Percentiles rank a stretch among this genome's conserved stretches.
Evolutionary conservation across 2,113 vertebrate genomes (phyloP).

Genomic region (Reinhardtius hippoglossoides): DNA sequence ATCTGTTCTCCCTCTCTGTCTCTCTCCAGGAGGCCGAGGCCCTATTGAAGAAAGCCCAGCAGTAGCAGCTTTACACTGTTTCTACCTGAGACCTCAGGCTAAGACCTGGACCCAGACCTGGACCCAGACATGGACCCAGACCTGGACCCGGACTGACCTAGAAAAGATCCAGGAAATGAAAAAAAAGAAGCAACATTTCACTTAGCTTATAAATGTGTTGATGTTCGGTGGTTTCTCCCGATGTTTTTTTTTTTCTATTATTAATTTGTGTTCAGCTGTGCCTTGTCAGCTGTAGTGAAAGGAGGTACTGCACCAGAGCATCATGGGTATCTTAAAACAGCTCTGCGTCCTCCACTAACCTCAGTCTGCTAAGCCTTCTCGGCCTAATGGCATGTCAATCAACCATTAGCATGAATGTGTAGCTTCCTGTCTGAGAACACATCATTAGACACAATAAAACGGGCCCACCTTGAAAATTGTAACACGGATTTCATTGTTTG

Average conservation of each 20-base stretch:
- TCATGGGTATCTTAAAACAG: constrained; percentile 34
- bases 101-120: constrained; percentile 12
- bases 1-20: neutral
- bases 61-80: constrained; percentile 68
- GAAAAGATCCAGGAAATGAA: constrained; percentile 32
- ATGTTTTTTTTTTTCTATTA: constrained; percentile 34
- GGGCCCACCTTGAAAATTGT: constrained; percentile 6
- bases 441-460: constrained; percentile 10
- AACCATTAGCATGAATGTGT: constrained; percentile 28
- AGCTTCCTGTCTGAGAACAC: constrained; percentile 15
- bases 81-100: constrained; percentile 52
- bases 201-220: constrained; percentile 41
- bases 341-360: constrained; percentile 53
- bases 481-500: neutral
- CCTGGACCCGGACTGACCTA: constrained; percentile 54
- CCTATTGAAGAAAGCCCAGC: constrained; percentile 76
- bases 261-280: constrained; percentile 66
- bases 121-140: constrained; percentile 29
- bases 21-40: constrained; percentile 81
- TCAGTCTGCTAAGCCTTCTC: constrained; percentile 52
- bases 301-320: constrained; percentile 56
- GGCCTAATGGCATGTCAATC: constrained; percentile 51
- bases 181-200: constrained; percentile 41
- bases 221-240: constrained; percentile 20
- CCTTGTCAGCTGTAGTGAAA: constrained; percentile 70